A percentile compares a stretch with the other conserved stretches of the same genome.
phyloP scores from a whole-genome alignment of 2,888 invertebrate genomes.

The Spatulosminthurus flaviceps region DNA sequence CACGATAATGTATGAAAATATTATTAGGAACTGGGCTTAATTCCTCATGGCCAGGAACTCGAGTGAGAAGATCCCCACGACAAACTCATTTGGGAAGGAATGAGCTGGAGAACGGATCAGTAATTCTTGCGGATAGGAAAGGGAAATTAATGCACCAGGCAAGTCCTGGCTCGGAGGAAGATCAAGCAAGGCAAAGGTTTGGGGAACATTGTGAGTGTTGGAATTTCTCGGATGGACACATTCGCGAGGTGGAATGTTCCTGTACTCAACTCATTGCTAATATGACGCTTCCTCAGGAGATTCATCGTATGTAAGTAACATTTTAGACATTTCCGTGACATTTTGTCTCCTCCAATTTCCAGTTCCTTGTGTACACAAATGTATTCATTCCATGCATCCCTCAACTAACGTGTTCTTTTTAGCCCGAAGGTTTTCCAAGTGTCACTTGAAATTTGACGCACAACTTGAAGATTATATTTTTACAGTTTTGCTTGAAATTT shows the following conservation, averaged over 20 bases:
- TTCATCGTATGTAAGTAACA: slow-evolving; percentile 58
- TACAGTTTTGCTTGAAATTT: too few species aligned
- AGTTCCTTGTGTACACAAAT: not conserved
- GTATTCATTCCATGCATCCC: too few species aligned
- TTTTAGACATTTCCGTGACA: not conserved
- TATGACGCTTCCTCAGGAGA: slow-evolving; percentile 41
- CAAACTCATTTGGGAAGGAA: not conserved
- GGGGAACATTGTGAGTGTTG: slow-evolving; percentile 51
- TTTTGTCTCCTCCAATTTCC: not conserved
- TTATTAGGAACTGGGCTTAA: not conserved
- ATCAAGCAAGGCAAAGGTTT: slow-evolving; percentile 19
- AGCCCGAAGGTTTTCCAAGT: too few species aligned
- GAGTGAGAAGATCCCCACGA: not conserved
- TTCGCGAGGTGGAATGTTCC: slow-evolving; percentile 57
- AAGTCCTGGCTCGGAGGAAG: not conserved
- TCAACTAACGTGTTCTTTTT: too few species aligned
- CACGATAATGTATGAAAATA: too few species aligned
- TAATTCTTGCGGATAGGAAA: slow-evolving; percentile 18
- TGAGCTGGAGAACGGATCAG: not conserved
- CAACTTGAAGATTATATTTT: too few species aligned
- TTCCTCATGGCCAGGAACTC: not conserved
- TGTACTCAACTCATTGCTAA: slow-evolving; percentile 51
- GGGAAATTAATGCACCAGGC: slow-evolving; percentile 11
- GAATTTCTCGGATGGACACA: slow-evolving; percentile 52
- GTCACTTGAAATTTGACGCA: too few species aligned